Evolutionary conservation across 2,888 invertebrate genomes (phyloP).

Genomic region (Cerceris ruficornis): DNA sequence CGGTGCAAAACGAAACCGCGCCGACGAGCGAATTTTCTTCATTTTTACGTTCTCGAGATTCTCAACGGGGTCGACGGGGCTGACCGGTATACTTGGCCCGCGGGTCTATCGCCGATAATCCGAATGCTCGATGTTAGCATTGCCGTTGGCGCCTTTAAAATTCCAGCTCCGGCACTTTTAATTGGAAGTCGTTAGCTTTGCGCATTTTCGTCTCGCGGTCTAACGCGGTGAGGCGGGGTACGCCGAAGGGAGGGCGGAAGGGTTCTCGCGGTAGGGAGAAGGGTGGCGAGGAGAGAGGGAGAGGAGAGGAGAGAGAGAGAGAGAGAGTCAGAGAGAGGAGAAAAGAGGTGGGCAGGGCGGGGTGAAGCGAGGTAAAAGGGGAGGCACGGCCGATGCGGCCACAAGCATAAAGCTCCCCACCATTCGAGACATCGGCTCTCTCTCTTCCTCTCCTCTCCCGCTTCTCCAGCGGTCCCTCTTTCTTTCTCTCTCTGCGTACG

Average conservation of each 20-base stretch:
- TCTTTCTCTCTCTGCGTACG: slow-evolving; percentile 80
- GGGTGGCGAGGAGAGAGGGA: slow-evolving; percentile 23
- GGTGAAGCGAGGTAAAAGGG: slow-evolving; percentile 48
- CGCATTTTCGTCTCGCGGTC: slow-evolving; percentile 83
- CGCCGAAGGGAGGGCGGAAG: slow-evolving; percentile 16
- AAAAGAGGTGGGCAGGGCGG: slow-evolving; percentile 35
- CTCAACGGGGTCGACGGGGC: too few relatives aligned
- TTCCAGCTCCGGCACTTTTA: slow-evolving; percentile 82
- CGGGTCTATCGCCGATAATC: neutral
- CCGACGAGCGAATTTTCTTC: too few relatives aligned
- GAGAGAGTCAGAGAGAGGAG: slow-evolving; percentile 24
- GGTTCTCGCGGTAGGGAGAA: slow-evolving; percentile 2
- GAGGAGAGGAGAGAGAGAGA: slow-evolving; percentile 22
- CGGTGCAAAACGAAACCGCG: too few relatives aligned
- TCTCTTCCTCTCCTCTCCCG: slow-evolving; percentile 48
- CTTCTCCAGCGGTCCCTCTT: slow-evolving; percentile 33
- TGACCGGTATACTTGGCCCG: neutral
- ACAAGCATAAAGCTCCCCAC: slow-evolving; percentile 67
- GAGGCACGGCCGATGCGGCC: slow-evolving; percentile 63
- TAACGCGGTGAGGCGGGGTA: slow-evolving; percentile 71
- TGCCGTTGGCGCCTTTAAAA: slow-evolving; percentile 60
- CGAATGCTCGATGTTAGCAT: too few relatives aligned
- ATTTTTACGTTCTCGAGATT: too few relatives aligned
- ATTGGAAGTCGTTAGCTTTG: slow-evolving; percentile 85
- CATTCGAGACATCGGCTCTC: slow-evolving; percentile 47